Percentiles rank a stretch among this genome's conserved stretches.
phyloP scores from a whole-genome alignment of 2,888 invertebrate species.

The Sinhomidia bicolor region DNA sequence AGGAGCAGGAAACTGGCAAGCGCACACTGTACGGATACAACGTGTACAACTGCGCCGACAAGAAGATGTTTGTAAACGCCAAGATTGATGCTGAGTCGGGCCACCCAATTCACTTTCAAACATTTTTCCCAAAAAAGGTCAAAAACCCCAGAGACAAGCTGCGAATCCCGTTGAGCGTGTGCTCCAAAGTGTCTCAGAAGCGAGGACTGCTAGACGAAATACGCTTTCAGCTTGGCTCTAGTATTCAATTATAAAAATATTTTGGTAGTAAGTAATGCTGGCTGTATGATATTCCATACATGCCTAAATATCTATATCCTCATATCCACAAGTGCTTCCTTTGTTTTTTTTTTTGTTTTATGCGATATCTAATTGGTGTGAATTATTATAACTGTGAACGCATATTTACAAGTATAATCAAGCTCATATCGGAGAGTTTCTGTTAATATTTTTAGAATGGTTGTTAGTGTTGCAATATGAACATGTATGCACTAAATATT shows the following conservation, averaged over 20 bases:
- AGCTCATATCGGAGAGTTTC: too few relatives aligned
- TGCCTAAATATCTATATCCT: background rate
- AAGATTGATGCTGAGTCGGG: slow-evolving; percentile 61
- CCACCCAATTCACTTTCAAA: slow-evolving; percentile 67
- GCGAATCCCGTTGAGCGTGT: slow-evolving; percentile 69
- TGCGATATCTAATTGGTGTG: background rate
- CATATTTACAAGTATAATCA: too few relatives aligned
- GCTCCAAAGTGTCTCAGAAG: slow-evolving; percentile 71
- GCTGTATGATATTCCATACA: too few relatives aligned
- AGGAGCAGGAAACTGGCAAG: slow-evolving; percentile 30
- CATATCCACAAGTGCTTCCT: background rate
- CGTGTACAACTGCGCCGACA: slow-evolving; percentile 69
- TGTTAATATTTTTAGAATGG: too few relatives aligned
- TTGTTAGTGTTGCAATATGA: too few relatives aligned
- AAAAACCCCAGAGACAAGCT: slow-evolving; percentile 75
- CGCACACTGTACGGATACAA: slow-evolving; percentile 60
- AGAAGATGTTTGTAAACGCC: slow-evolving; percentile 76
- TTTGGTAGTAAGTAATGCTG: background rate
- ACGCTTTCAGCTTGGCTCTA: slow-evolving; percentile 64
- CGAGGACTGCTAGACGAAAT: slow-evolving; percentile 74
- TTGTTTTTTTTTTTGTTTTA: background rate
- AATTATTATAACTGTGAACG: background rate
- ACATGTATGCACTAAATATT: background rate
- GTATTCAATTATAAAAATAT: background rate
- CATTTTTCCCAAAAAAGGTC: slow-evolving; percentile 75